Evolutionary conservation across 2,888 invertebrate genomes (phyloP).

Genomic region (Chymomyza amoena): DNA sequence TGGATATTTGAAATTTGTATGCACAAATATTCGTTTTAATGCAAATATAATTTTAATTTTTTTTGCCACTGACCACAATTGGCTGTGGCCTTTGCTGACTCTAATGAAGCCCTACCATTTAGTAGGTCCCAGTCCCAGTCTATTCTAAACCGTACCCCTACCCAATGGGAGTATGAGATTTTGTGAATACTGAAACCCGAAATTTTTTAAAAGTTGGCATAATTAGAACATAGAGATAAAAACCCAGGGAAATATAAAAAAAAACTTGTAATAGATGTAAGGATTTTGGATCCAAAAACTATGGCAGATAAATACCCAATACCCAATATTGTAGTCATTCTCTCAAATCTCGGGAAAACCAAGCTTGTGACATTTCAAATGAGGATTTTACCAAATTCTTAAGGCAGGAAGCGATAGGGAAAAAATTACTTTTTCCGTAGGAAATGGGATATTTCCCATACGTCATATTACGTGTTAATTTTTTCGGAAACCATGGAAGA

Average conservation of each 20-base stretch:
- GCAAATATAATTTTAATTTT: too few species aligned
- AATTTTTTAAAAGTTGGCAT: neutral
- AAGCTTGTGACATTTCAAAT: neutral
- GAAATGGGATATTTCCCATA: constrained; percentile 15
- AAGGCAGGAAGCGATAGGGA: constrained; percentile 11
- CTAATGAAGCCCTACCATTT: neutral
- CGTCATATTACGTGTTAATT: constrained; percentile 16
- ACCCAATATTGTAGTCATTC: neutral
- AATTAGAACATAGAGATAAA: neutral
- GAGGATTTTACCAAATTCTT: constrained; percentile 13
- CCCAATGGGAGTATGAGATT: neutral
- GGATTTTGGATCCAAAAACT: neutral
- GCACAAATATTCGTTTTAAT: too few species aligned
- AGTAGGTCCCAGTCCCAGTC: neutral
- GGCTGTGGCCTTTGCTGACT: neutral
- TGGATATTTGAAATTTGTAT: too few species aligned
- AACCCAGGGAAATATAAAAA: neutral
- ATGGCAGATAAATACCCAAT: neutral
- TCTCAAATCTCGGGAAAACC: constrained; percentile 4
- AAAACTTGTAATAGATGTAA: neutral
- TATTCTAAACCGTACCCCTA: neutral
- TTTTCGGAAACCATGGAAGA: constrained; percentile 6
- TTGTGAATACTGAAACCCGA: neutral
- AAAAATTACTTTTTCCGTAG: neutral
- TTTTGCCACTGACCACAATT: too few species aligned